phyloP scores from a whole-genome alignment of 2,888 invertebrate species.

The Drosophila buzzatii region DNA sequence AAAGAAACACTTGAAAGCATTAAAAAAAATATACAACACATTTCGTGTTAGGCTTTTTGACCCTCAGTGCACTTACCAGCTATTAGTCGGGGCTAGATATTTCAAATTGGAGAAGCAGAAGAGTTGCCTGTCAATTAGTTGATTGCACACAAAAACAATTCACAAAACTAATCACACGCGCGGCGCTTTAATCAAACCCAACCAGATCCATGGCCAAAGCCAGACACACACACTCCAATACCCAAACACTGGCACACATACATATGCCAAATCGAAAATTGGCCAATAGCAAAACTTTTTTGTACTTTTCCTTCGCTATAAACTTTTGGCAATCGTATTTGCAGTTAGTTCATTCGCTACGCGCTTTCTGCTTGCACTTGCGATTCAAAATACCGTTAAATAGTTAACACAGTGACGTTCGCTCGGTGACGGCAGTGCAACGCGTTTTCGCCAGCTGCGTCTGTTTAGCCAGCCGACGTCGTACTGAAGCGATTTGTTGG shows the following conservation, averaged over 20 bases:
- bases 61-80: conserved; percentile 41
- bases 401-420: conserved; percentile 11
- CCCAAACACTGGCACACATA: conserved; percentile 10
- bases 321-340: conserved; percentile 27
- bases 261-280: conserved; percentile 61
- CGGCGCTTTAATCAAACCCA: conserved; percentile 66
- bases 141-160: conserved; percentile 63
- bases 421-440: conserved; percentile 11
- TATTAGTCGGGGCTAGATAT: conserved; percentile 22
- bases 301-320: conserved; percentile 42
- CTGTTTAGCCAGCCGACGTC: conserved; percentile 65
- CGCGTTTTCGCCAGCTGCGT: conserved; percentile 31
- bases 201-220: background rate
- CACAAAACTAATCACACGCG: conserved; percentile 65
- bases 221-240: conserved; percentile 22
- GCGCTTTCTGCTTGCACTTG: conserved; percentile 53
- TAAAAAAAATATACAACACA: background rate
- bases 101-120: conserved; percentile 3
- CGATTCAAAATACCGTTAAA: conserved; percentile 71
- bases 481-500: conserved; percentile 56
- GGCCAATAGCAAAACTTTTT: conserved; percentile 64
- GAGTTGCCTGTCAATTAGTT: conserved; percentile 50
- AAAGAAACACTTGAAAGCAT: conserved; percentile 3
- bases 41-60: conserved; percentile 2
- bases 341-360: conserved; percentile 45